phyloP scores from a whole-genome alignment of 2,888 invertebrate species.

The Strigamia crassipes region DNA sequence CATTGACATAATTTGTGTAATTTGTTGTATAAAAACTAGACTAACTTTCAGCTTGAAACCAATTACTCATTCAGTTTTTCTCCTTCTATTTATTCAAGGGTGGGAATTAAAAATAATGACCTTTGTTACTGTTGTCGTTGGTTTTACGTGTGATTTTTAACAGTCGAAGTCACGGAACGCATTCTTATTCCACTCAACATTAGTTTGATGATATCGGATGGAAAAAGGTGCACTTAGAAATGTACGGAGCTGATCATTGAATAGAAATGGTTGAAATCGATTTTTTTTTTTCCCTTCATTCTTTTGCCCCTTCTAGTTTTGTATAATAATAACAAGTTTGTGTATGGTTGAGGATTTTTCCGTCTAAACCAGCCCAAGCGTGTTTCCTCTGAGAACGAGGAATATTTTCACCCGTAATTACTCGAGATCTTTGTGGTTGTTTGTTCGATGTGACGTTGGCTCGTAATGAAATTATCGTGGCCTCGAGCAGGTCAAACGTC shows the following conservation, averaged over 20 bases:
- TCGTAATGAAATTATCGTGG: conserved; percentile 3
- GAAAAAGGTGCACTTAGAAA: neutral
- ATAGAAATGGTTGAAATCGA: neutral
- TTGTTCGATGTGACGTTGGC: conserved; percentile 14
- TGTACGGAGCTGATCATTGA: neutral
- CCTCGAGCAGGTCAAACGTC: conserved; percentile 18
- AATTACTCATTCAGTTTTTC: neutral
- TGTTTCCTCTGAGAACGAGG: conserved; percentile 11
- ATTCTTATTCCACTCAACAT: neutral
- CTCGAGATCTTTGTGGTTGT: conserved; percentile 17
- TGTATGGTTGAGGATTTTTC: neutral
- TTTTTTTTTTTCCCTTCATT: neutral
- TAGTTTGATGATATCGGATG: neutral
- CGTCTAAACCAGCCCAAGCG: conserved; percentile 6
- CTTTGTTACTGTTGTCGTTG: too few relatives aligned
- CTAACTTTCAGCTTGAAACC: neutral
- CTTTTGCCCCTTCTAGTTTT: neutral
- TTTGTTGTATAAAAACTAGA: neutral
- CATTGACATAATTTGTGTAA: neutral
- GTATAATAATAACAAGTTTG: conserved; percentile 4
- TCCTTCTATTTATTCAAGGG: neutral
- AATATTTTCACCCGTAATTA: conserved; percentile 8
- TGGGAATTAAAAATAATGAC: neutral
- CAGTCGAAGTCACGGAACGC: neutral
- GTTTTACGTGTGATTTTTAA: neutral